Evolutionary conservation across 1,140 invertebrate species (phyloP).

Genomic region (Microplitis mediator): DNA sequence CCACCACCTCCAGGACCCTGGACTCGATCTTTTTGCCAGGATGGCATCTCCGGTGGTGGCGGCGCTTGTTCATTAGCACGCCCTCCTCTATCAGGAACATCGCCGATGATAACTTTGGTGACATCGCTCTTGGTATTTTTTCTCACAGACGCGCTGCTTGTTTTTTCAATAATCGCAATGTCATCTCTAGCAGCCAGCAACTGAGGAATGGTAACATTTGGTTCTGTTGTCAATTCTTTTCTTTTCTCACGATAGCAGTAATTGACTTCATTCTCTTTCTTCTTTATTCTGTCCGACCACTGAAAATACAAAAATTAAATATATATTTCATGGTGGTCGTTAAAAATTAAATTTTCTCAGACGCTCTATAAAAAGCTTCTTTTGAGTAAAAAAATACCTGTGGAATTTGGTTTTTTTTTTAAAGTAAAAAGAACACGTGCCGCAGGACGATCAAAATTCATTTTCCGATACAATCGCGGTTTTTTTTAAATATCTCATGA

Average conservation of each 20-base stretch:
- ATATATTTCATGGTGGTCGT: too few species aligned
- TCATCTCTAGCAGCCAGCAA: conserved; percentile 83
- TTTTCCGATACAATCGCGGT: too few species aligned
- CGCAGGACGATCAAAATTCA: too few species aligned
- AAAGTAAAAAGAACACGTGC: too few species aligned
- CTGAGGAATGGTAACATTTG: conserved; percentile 71
- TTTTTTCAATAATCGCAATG: conserved; percentile 85
- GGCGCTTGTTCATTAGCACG: conserved; percentile 85
- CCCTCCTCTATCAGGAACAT: conserved; percentile 85
- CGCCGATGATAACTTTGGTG: conserved; percentile 86
- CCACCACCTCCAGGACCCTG: conserved; percentile 39
- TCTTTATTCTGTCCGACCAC: conserved; percentile 85
- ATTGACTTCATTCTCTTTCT: conserved; percentile 75
- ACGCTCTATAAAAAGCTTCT: too few species aligned
- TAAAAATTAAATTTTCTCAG: too few species aligned
- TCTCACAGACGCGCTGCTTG: conserved; percentile 78
- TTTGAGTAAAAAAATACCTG: too few species aligned
- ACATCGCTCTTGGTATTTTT: conserved; percentile 81
- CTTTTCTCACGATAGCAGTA: conserved; percentile 73
- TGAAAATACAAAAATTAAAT: conserved; percentile 49
- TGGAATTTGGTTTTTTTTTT: too few species aligned
- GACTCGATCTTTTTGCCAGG: conserved; percentile 76
- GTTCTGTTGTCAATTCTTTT: conserved; percentile 67
- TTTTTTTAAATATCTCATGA: too few species aligned
- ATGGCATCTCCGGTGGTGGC: conserved; percentile 94